Evolutionary conservation across 2,888 invertebrate genomes (phyloP).

Genomic region (Dicyrtoma fusca): DNA sequence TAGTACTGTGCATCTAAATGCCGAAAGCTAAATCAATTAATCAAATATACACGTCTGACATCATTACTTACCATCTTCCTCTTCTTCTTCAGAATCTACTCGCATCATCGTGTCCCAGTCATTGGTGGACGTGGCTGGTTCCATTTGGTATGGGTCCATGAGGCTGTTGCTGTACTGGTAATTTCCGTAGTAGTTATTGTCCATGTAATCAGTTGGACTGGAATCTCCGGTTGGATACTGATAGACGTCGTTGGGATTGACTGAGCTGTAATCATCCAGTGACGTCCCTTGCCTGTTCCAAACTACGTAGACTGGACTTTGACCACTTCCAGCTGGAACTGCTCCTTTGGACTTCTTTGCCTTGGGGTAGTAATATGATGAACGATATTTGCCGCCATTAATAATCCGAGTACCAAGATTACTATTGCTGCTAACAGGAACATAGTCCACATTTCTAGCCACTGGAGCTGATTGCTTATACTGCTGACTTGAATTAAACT

Average conservation of each 20-base stretch:
- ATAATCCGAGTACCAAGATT: constrained; percentile 18
- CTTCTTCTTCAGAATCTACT: constrained; percentile 5
- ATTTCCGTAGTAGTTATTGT: neutral
- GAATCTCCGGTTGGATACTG: constrained; percentile 3
- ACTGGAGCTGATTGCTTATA: neutral
- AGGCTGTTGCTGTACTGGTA: neutral
- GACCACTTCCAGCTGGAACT: neutral
- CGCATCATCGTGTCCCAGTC: neutral
- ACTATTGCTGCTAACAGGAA: constrained; percentile 4
- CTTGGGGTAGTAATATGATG: constrained; percentile 31
- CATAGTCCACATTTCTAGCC: constrained; percentile 15
- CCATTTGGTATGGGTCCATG: neutral
- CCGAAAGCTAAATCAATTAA: too few relatives aligned
- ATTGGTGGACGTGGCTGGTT: neutral
- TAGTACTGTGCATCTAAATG: too few relatives aligned
- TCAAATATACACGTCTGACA: too few relatives aligned
- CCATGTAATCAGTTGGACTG: neutral
- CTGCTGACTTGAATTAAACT: constrained; percentile 31
- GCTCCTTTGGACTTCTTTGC: neutral
- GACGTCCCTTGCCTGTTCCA: constrained; percentile 28
- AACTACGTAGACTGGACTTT: constrained; percentile 34
- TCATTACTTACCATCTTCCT: neutral
- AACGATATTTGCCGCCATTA: constrained; percentile 36
- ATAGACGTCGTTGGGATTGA: constrained; percentile 10
- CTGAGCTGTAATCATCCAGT: constrained; percentile 10